phyloP scores from a whole-genome alignment of 2,888 invertebrate species.

The Microctonus hyperodae region DNA sequence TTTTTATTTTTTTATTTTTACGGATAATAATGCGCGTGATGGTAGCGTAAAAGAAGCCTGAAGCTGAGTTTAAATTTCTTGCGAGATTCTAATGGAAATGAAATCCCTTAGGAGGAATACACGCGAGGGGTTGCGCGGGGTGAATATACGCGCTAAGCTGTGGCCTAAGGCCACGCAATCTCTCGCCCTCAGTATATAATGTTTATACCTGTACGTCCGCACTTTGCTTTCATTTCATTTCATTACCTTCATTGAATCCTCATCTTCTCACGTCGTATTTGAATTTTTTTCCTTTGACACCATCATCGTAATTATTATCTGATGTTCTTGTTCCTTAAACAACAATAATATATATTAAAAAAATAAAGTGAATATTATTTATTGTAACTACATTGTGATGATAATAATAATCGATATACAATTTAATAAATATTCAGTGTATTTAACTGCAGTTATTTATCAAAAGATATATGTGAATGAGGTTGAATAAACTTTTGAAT shows the following conservation, averaged over 20 bases:
- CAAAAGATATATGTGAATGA: no score
- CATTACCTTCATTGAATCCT: slow-evolving; percentile 39
- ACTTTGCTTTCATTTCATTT: slow-evolving; percentile 43
- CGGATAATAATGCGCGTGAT: neutral
- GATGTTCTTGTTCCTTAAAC: neutral
- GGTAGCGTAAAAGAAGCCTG: neutral
- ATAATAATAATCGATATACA: no score
- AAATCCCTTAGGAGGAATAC: slow-evolving; percentile 52
- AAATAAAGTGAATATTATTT: slow-evolving; percentile 5
- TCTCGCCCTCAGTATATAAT: slow-evolving; percentile 24
- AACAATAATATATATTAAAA: slow-evolving; percentile 7
- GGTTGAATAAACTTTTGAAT: neutral
- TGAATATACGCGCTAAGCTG: slow-evolving; percentile 38
- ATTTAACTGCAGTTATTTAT: no score
- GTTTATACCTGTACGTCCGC: slow-evolving; percentile 29
- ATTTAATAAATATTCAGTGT: no score
- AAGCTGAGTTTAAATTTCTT: slow-evolving; percentile 43
- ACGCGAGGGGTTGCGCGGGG: slow-evolving; percentile 28
- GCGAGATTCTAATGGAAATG: slow-evolving; percentile 51
- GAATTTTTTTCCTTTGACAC: neutral
- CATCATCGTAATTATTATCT: neutral
- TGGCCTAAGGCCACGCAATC: slow-evolving; percentile 34
- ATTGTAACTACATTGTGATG: no score
- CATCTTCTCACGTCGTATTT: neutral
- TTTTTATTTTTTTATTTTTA: neutral